phyloP scores from a whole-genome alignment of 2,888 invertebrate species.

The Entomobrya proxima region DNA sequence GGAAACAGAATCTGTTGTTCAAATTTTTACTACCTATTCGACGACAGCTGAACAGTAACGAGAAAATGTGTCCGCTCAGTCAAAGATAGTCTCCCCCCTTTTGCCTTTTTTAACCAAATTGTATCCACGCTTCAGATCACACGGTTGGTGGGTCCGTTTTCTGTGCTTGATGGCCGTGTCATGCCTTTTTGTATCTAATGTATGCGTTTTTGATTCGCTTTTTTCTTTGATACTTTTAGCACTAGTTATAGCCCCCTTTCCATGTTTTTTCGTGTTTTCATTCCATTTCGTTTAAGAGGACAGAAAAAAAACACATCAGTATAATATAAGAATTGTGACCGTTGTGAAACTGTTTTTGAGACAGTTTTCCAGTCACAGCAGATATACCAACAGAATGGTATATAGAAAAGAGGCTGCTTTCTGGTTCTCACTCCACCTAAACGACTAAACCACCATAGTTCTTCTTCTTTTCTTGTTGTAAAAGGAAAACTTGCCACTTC shows the following conservation, averaged over 20 bases:
- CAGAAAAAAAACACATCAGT: slow-evolving; percentile 11
- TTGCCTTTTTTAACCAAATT: slow-evolving; percentile 51
- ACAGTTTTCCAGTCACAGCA: slow-evolving; percentile 21
- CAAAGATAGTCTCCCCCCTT: slow-evolving; percentile 20
- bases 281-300: slow-evolving; percentile 21
- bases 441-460: neutral
- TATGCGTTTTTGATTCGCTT: slow-evolving; percentile 46
- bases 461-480: neutral
- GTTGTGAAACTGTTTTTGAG: slow-evolving; percentile 23
- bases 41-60: neutral
- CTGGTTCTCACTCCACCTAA: neutral
- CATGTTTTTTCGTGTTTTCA: slow-evolving; percentile 24
- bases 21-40: neutral
- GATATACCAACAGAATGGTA: neutral
- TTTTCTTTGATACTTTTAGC: slow-evolving; percentile 1
- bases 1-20: neutral
- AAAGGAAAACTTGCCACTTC: slow-evolving; percentile 41
- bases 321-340: neutral
- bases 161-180: slow-evolving; percentile 55
- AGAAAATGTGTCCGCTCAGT: neutral
- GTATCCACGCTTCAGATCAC: slow-evolving; percentile 60
- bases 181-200: slow-evolving; percentile 35
- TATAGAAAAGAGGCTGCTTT: slow-evolving; percentile 5
- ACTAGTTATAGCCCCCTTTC: neutral
- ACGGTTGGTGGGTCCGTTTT: slow-evolving; percentile 39